These are phyloP conservation scores for Paracanthobrama guichenoti DNA, from an alignment of 2,113 vertebrate genomes.

Conservation along the genomic window DNA sequence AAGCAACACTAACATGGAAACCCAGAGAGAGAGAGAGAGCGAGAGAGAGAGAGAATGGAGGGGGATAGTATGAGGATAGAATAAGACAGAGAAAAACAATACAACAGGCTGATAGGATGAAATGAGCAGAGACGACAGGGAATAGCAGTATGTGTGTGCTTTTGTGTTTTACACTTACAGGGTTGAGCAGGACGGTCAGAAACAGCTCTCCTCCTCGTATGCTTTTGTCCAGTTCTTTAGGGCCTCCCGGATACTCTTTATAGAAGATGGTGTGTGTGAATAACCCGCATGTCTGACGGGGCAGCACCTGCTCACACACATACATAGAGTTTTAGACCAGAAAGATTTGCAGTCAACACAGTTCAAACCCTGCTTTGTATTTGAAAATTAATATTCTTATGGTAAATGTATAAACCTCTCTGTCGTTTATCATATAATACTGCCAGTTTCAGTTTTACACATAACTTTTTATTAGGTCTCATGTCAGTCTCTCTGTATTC, in stretches of 20 bases:
- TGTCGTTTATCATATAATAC: background rate
- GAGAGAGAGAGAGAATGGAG: background rate
- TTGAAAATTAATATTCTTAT: background rate
- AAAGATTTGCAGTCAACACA: background rate
- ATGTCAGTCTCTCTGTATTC: background rate
- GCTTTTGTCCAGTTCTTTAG: conserved; percentile 94
- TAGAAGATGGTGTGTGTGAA: conserved; percentile 99
- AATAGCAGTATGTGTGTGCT: background rate
- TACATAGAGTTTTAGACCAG: background rate
- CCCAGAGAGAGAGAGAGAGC: background rate
- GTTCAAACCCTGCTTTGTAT: background rate
- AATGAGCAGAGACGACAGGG: background rate
- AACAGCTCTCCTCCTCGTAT: conserved; percentile 95
- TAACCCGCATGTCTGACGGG: conserved; percentile 94
- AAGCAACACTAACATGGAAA: conserved; percentile 54
- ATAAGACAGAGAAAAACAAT: conserved; percentile 28
- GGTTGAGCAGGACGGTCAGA: conserved; percentile 93
- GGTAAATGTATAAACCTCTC: background rate
- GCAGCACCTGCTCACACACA: conserved; percentile 84
- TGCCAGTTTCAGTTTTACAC: background rate
- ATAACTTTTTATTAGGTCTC: conserved; percentile 2
- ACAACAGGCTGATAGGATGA: conserved; percentile 14
- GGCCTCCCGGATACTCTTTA: conserved; percentile 95
- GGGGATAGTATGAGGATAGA: background rate
- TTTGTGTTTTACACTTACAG: conserved; percentile 79